phyloP scores from a whole-genome alignment of 1,140 invertebrate species.

The Eciton burchellii region DNA sequence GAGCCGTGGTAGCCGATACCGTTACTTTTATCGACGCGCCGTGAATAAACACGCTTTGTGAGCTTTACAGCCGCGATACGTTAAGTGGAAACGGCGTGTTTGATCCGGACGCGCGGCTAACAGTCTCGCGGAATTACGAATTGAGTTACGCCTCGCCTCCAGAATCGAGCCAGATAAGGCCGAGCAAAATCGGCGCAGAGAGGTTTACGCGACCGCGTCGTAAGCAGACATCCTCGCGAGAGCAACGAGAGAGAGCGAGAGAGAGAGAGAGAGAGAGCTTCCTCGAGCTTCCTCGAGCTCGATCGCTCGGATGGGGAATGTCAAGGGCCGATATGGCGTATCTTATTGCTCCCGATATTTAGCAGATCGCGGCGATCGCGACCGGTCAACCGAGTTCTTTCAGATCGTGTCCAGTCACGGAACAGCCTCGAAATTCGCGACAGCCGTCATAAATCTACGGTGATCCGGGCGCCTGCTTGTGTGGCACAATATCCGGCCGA shows the following conservation, averaged over 20 bases:
- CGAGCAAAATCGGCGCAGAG: background rate
- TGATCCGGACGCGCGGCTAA: background rate
- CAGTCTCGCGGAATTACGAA: background rate
- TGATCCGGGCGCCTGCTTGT: conserved; percentile 58
- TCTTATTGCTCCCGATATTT: conserved; percentile 69
- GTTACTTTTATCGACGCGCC: conserved; percentile 12
- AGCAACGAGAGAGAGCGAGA: too few relatives aligned
- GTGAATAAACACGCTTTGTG: conserved; percentile 23
- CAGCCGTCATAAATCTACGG: conserved; percentile 71
- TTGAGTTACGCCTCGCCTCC: background rate
- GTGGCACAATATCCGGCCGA: conserved; percentile 55
- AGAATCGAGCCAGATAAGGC: background rate
- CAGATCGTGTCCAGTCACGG: conserved; percentile 67
- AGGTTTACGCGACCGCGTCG: background rate
- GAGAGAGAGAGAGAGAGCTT: too few relatives aligned
- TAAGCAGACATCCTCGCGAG: too few relatives aligned
- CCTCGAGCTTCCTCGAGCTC: conserved; percentile 13
- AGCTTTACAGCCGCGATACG: conserved; percentile 1
- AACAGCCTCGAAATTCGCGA: conserved; percentile 72
- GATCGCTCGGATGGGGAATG: conserved; percentile 59
- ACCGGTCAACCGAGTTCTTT: conserved; percentile 36
- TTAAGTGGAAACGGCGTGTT: conserved; percentile 22
- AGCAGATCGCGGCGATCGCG: conserved; percentile 55
- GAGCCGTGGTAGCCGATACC: conserved; percentile 22
- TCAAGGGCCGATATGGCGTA: conserved; percentile 63